Evolutionary conservation across 2,113 vertebrate species (phyloP), one percentile per base, ranked within the genome.

Genomic region (Phrynosoma platyrhinos): DNA sequence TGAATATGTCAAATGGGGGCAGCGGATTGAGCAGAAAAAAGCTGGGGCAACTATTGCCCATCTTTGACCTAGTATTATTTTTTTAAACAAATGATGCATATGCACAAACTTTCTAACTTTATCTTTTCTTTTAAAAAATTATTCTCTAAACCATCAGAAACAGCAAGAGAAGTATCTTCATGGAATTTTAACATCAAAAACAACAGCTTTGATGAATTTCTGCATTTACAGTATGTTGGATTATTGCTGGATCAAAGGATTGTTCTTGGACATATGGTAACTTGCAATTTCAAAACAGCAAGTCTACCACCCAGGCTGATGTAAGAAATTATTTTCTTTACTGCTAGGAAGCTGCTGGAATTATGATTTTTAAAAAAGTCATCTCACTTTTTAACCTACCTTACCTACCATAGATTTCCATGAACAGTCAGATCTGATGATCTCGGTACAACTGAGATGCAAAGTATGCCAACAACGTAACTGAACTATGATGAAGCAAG

Each of bases 181-280:
- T 82, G 58, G 40, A 32, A 62, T 87, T 82, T 82, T 75, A 40
- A 47, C 64, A 30, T 62, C 10, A 66, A 30, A 53, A 68, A 69
- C 36, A 40, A 79, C 30, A 52, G 5, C 5, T 82, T 32, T 78
- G 21, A 78, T 75, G 3, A 18, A 47, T 72, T 71, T 30, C 68
- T 71, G 20, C n/a, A 72, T 81, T 23, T 36, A 72, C 52, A 62
- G 25, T 71, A 36, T 66, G 8, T n/a, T 77, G 66, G 14, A 80
- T 80, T 87, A n/a, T 40, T 72, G n/a, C n/a, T 36, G 21, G 69
- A 66, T 76, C 30, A 72, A 88, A 83, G 40, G 71, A 53, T 76
- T 42, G 77, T 83, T 71, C 81, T 83, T 66, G 25, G 32, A 86
- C 82, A 69, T n/a, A 76, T 16, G 47, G 62, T 55, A 76, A 82